These are phyloP conservation scores for Oncorhynchus kisutch DNA, from an alignment of 2,113 vertebrate genomes.

Conservation along the genomic window DNA sequence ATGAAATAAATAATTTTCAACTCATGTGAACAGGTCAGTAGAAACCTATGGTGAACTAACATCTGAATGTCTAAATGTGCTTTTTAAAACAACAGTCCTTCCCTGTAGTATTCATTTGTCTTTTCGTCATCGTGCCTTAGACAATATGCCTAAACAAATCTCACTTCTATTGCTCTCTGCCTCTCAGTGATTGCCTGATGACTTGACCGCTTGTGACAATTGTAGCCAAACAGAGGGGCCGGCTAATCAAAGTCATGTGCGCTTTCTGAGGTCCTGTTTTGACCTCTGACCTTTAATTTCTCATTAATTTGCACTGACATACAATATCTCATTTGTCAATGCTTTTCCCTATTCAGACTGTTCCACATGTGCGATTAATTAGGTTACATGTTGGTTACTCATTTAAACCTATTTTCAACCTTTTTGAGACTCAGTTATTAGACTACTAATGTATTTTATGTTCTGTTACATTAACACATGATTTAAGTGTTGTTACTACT, in stretches of 20 bases:
- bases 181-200: constrained; percentile 4
- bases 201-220: constrained; percentile 25
- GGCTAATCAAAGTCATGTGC: constrained; percentile 36
- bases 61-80: constrained; percentile 1
- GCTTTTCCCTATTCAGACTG: constrained; percentile 17
- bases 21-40: not conserved
- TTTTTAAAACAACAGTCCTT: not conserved
- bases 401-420: constrained; percentile 5
- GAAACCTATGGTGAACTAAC: not conserved
- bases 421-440: not conserved
- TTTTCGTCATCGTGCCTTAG: constrained; percentile 11
- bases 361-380: constrained; percentile 42
- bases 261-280: constrained; percentile 18
- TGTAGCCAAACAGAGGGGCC: constrained; percentile 23
- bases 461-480: not conserved
- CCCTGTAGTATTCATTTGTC: constrained; percentile 11
- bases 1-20: constrained; percentile 1
- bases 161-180: not conserved
- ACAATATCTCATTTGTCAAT: constrained; percentile 47
- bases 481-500: not conserved
- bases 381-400: constrained; percentile 7
- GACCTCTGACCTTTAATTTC: constrained; percentile 45
- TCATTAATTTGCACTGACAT: constrained; percentile 43
- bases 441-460: no score
- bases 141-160: constrained; percentile 20